A percentile compares a stretch with the other conserved stretches of the same genome.
phyloP scores from a whole-genome alignment of 2,888 invertebrate species.

The Mantis religiosa region DNA sequence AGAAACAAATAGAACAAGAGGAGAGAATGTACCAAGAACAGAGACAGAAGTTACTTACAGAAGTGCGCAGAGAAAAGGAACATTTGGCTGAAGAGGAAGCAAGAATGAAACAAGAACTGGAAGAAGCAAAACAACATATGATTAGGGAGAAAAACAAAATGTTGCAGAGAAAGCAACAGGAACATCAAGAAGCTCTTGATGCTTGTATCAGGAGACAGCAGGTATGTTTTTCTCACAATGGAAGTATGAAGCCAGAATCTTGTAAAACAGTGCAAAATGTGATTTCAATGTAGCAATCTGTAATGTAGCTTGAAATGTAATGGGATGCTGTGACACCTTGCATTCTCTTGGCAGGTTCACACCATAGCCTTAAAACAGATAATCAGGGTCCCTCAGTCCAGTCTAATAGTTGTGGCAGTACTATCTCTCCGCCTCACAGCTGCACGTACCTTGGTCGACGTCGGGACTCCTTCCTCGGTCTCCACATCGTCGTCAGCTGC shows the following conservation, averaged over 20 bases:
- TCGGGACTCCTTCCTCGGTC: no score
- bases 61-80: conserved; percentile 47
- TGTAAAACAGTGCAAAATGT: no score
- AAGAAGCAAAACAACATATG: conserved; percentile 31
- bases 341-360: no score
- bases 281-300: no score
- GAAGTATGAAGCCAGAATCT: not conserved
- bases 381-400: no score
- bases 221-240: conserved; percentile 27
- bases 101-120: conserved; percentile 31
- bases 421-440: no score
- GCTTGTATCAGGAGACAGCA: conserved; percentile 46
- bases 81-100: conserved; percentile 36
- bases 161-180: conserved; percentile 48
- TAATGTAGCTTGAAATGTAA: no score
- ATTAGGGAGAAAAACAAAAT: conserved; percentile 37
- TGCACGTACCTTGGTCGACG: no score
- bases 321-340: no score
- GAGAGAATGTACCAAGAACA: conserved; percentile 54
- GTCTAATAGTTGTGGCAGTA: no score
- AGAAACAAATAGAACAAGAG: conserved; percentile 53
- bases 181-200: conserved; percentile 51
- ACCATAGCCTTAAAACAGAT: no score
- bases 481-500: no score
- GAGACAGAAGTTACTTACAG: conserved; percentile 48